Base-by-base conservation (phyloP, 2,888 invertebrate species). In the Geotrupes spiniger region DNA sequence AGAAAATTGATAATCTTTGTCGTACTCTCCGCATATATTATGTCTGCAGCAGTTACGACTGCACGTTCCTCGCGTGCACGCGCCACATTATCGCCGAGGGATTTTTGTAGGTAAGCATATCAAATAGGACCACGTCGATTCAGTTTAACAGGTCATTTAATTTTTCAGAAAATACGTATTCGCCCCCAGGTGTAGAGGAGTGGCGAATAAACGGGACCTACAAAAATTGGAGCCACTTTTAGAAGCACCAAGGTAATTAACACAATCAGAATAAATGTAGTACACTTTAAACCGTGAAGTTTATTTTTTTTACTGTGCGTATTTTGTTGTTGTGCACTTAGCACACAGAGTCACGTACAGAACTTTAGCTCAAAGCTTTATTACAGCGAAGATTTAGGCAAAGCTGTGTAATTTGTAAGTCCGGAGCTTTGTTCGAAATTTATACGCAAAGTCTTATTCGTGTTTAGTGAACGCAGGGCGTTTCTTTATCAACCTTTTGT, bases 131-230 rank as follows among this genome's bases (percentile, higher is more conserved):
- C 1, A 12, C 14, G 4, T 12, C 25, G 39, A 10, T 6, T 10
- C 9, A 21, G n/a, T 10, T 42, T 1, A 11, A 54, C 5, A 45
- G 55, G 11, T 39, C 49, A 41, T 36, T 41, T 48, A 39, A 26
- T 4, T 38, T 48, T 46, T 27, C 49, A 62, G 63, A 49, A 60
- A 56, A 46, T 57, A 57, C 39, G 54, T 62, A n/a, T 63, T 58
- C 44, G 60, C 60, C n/a, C 62, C 61, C 6, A 54, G 57, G 15
- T 63, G 63, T 41, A 52, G 63, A 31, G 63, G 61, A 12, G 54
- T 57, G 2, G 55, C 56, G 12, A 57, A 57, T 4, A 61, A 62
- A 46, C 43, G 62, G 29, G 47, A 50, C 39, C 46, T 52, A 41
- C 49, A 42, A 51, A 51, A 50, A 47, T 48, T 54, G 26, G 53